These are phyloP conservation scores for Tortricodes alternella DNA, from an alignment of 2,888 invertebrate species.

Conservation along the genomic window DNA sequence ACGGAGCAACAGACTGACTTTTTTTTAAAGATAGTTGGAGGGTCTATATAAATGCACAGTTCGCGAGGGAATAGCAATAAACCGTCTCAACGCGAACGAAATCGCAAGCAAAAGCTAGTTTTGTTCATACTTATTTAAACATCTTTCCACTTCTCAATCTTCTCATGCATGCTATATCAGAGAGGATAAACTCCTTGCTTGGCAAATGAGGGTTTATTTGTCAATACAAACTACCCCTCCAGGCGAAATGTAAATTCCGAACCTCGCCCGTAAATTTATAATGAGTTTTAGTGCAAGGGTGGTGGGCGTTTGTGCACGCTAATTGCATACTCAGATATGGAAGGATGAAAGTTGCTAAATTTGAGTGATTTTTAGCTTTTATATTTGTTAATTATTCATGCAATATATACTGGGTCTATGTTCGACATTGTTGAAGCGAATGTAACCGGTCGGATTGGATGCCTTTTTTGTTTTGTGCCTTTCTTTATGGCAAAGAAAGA, in stretches of 20 bases:
- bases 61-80: background rate
- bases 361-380: no score
- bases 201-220: constrained; percentile 7
- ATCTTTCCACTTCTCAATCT: background rate
- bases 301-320: background rate
- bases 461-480: no score
- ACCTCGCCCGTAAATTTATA: constrained; percentile 17
- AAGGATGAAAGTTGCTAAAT: no score
- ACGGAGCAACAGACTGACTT: no score
- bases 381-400: no score
- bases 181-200: background rate
- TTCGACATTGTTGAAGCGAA: no score
- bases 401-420: no score
- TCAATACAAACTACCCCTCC: constrained; percentile 12
- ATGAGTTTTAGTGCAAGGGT: constrained; percentile 28
- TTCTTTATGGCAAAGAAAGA: no score
- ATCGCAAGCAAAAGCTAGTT: background rate
- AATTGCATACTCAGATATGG: no score
- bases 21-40: no score
- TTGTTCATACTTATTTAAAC: background rate
- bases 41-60: no score
- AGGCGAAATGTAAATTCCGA: constrained; percentile 23
- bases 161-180: background rate
- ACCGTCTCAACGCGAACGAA: background rate
- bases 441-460: no score